phyloP scores from a whole-genome alignment of 2,888 invertebrate species.

The Eulithis prunata region DNA sequence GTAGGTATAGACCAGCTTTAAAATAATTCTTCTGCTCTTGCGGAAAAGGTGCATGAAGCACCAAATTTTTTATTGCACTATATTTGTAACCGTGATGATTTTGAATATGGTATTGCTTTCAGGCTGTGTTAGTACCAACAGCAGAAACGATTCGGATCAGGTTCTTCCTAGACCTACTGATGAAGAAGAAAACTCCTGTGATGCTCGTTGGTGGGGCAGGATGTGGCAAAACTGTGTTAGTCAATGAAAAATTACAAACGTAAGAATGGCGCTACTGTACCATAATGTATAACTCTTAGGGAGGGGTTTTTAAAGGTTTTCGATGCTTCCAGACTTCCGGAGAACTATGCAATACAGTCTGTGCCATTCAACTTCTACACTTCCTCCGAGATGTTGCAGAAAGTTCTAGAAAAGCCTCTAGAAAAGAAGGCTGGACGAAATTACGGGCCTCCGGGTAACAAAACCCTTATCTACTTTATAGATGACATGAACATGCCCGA shows the following conservation, averaged over 20 bases:
- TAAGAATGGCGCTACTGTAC: conserved; percentile 40
- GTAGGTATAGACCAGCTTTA: conserved; percentile 62
- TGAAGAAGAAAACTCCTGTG: conserved; percentile 94
- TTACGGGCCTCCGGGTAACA: conserved; percentile 97
- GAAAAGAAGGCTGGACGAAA: conserved; percentile 98
- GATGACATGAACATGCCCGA: conserved; percentile 99
- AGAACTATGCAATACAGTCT: conserved; percentile 94
- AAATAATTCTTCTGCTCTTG: not conserved
- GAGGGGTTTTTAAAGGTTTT: conserved; percentile 21
- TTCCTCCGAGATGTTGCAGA: conserved; percentile 96
- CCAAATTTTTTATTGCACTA: no score
- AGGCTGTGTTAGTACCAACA: conserved; percentile 95
- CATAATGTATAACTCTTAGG: not conserved
- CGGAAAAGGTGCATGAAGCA: no score
- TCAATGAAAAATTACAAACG: conserved; percentile 88
- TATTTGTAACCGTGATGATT: not conserved
- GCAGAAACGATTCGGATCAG: conserved; percentile 95
- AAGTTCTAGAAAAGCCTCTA: conserved; percentile 95
- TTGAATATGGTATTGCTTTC: conserved; percentile 7
- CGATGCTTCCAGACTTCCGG: conserved; percentile 84
- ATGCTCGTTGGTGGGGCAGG: conserved; percentile 98
- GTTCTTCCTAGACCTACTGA: conserved; percentile 94
- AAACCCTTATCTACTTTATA: conserved; percentile 96
- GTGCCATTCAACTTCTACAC: conserved; percentile 99
- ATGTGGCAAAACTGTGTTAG: conserved; percentile 95